A percentile compares a stretch with the other conserved stretches of the same genome.
These are phyloP conservation scores for Aurelia aurita DNA, from an alignment of 30 jellyfish, hydroid and myxozoan genomes.

Conservation along the genomic window DNA sequence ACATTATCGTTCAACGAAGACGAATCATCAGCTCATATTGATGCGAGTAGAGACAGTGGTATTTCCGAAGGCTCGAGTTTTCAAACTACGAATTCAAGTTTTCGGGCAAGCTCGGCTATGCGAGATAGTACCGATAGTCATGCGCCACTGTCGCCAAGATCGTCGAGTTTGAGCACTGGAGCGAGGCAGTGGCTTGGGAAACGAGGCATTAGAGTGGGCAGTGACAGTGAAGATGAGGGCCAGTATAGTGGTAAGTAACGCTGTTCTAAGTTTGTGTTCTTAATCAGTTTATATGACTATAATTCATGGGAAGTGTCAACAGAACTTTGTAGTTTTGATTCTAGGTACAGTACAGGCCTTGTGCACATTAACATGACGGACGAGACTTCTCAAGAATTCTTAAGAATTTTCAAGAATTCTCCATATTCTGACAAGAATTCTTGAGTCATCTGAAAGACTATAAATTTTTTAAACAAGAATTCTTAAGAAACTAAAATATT, in stretches of 20 bases:
- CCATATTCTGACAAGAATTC: too few species aligned
- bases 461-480: too few species aligned
- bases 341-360: too few species aligned
- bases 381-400: too few species aligned
- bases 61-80: constrained; percentile 81
- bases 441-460: too few species aligned
- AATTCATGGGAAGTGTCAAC: too few species aligned
- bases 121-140: constrained; percentile 3
- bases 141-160: constrained; percentile 26
- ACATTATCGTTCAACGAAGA: constrained; percentile 36
- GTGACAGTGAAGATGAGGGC: constrained; percentile 57
- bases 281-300: too few species aligned
- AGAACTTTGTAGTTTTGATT: too few species aligned
- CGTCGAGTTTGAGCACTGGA: constrained; percentile 77
- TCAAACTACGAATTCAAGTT: constrained; percentile 27
- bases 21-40: constrained; percentile 31
- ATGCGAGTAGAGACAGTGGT: constrained; percentile 94
- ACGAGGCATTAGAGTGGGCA: constrained; percentile 68
- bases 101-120: neutral
- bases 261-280: neutral
- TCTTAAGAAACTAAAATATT: too few species aligned
- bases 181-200: constrained; percentile 93
- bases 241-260: constrained; percentile 17
- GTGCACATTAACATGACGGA: too few species aligned
- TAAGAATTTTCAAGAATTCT: too few species aligned